Evolutionary conservation across 2,113 vertebrate genomes (phyloP), one percentile per base, ranked within the genome.

Genomic region (Nansenia antarctica): DNA sequence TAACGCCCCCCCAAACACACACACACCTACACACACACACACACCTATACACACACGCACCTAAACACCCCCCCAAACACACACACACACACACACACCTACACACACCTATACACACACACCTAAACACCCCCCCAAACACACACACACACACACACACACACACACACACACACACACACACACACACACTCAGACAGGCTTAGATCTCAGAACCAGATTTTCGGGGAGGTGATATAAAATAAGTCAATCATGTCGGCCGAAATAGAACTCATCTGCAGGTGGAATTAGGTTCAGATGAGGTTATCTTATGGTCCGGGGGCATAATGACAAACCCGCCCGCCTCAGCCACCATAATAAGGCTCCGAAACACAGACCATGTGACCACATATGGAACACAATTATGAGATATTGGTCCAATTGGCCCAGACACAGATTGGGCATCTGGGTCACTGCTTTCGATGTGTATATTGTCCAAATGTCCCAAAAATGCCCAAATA

Each of bases 211-310:
- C 49, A 52, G 20, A 52, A 3, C 35, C 35, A 30, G 9, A 34
- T 35, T 62, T 39, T 37, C 32, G 6, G 12, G 57, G 5, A 54
- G 42, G 62, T 31, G 45, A 61, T 54, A 39, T 61, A 35, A 54
- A 14, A 39, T 62, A 30, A 35, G 35, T 62, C 35, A 62, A 62
- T 24, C 35, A 22, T 37, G n/a, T 42, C 59, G n/a, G 53, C 62
- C 9, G 29, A 20, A 65, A 65, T 42, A 34, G 59, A 62, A 39
- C 34, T 62, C 20, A 39, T 62, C 59, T 62, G 59, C 31, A 62
- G 59, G 32, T 35, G 59, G 24, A 37, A 26, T 62, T 39, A 9
- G n/a, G 9, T 12, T 32, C 49, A 20, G 54, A 74, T 34, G 37
- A 42, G 14, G 27, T 57, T 53, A 49, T 64, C 24, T 71, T 30